A percentile compares a stretch with the other conserved stretches of the same genome.
Conservation (phyloP, 1,140 invertebrate species). For the Bombyx mandarina region DNA sequence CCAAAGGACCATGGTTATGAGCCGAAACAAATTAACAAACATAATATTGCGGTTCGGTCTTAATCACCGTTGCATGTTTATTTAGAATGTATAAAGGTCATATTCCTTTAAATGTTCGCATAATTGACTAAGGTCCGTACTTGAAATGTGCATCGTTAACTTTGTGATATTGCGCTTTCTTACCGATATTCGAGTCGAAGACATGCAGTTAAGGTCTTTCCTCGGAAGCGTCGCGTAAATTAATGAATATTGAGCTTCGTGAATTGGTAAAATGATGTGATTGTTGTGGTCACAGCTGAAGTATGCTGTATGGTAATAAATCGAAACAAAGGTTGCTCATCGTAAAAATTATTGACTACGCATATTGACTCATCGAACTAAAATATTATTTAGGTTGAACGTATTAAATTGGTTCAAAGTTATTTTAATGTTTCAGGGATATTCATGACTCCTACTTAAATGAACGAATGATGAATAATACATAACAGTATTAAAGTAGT, state of each 20-base stretch:
- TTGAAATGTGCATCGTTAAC: slow-evolving; percentile 3
- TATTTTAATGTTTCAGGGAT: too few relatives aligned
- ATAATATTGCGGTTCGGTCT: too few relatives aligned
- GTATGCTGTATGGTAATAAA: neutral
- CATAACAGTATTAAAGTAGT: too few relatives aligned
- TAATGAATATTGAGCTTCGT: slow-evolving; percentile 39
- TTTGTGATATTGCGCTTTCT: slow-evolving; percentile 21
- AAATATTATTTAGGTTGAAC: too few relatives aligned
- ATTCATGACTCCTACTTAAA: too few relatives aligned
- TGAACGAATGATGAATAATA: too few relatives aligned
- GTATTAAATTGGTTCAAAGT: too few relatives aligned
- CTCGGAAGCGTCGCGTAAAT: slow-evolving; percentile 48
- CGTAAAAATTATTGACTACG: neutral
- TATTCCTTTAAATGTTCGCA: too few relatives aligned
- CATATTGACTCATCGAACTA: too few relatives aligned
- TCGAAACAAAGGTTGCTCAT: slow-evolving; percentile 19
- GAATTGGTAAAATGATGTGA: slow-evolving; percentile 33
- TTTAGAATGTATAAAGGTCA: too few relatives aligned
- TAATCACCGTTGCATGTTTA: too few relatives aligned
- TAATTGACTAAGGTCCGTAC: too few relatives aligned
- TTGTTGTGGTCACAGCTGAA: slow-evolving; percentile 18
- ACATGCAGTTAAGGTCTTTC: slow-evolving; percentile 44
- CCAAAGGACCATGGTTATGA: slow-evolving; percentile 22
- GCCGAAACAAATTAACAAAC: slow-evolving; percentile 23
- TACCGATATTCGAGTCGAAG: slow-evolving; percentile 22